These are phyloP conservation scores for Grus americana DNA, from an alignment of 2,113 vertebrate genomes.

Conservation along the genomic window DNA sequence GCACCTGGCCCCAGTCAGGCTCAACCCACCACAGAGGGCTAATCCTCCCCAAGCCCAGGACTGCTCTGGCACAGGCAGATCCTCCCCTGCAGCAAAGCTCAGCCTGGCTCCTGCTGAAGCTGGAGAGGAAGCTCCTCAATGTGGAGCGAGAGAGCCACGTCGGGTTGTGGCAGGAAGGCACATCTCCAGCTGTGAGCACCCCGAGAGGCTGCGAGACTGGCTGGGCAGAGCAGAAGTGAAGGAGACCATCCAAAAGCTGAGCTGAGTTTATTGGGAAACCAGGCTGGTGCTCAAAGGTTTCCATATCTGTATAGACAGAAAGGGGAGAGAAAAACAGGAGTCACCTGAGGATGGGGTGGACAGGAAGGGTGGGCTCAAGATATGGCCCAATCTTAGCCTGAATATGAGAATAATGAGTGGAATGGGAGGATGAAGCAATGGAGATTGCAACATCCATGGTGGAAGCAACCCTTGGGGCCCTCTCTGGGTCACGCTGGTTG, in stretches of 20 bases:
- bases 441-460: neutral
- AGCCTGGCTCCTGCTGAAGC: neutral
- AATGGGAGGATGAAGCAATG: slow-evolving; percentile 8
- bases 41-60: neutral
- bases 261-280: neutral
- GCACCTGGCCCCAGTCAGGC: no score
- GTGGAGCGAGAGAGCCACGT: rapidly evolving
- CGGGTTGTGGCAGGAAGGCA: neutral
- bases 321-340: neutral
- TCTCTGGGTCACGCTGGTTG: neutral
- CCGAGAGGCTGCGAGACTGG: rapidly evolving
- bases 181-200: neutral
- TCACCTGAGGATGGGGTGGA: neutral
- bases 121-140: neutral
- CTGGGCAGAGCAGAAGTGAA: neutral
- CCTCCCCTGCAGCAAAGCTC: neutral
- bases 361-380: neutral
- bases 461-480: neutral
- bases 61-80: neutral
- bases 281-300: neutral
- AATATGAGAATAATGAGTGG: slow-evolving; percentile 6
- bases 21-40: no score
- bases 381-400: neutral
- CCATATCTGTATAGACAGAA: rapidly evolving
- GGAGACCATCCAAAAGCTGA: neutral